A percentile compares a stretch with the other conserved stretches of the same genome.
phyloP scores from a whole-genome alignment of 2,888 invertebrate species.

The Coenonympha arcania region DNA sequence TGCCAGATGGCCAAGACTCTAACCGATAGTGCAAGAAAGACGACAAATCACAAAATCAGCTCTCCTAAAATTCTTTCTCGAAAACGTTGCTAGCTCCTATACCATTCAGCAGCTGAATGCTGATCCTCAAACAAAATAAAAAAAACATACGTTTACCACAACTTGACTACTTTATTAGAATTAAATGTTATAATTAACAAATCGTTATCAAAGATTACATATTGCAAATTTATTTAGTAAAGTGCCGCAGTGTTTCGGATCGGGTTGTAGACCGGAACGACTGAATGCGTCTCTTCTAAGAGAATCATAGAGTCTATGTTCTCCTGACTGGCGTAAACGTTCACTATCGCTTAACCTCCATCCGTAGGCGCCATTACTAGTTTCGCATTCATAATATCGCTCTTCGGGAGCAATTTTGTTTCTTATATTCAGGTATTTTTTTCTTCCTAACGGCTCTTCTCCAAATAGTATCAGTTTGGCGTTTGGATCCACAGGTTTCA shows the following conservation, averaged over 20 bases:
- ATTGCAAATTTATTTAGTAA: neutral
- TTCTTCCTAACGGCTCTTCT: constrained; percentile 13
- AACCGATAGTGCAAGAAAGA: too few species aligned
- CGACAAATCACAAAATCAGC: too few species aligned
- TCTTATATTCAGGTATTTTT: constrained; percentile 29
- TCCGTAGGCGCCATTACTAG: constrained; percentile 29
- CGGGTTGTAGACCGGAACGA: constrained; percentile 33
- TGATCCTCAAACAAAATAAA: too few species aligned
- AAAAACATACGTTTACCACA: neutral
- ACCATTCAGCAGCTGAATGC: too few species aligned
- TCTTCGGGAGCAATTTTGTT: constrained; percentile 30
- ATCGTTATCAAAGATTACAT: neutral
- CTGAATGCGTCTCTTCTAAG: constrained; percentile 14
- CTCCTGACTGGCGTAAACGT: constrained; percentile 3
- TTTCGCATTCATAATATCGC: constrained; percentile 32
- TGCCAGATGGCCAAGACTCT: too few species aligned
- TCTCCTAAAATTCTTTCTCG: too few species aligned
- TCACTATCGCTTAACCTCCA: constrained; percentile 31
- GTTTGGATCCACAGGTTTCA: constrained; percentile 22
- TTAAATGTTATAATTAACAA: neutral
- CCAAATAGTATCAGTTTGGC: constrained; percentile 16
- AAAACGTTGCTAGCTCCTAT: too few species aligned
- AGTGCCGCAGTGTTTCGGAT: constrained; percentile 27
- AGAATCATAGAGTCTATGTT: constrained; percentile 18
- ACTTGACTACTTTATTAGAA: neutral